phyloP scores from a whole-genome alignment of 2,888 invertebrate genomes.

The Trachelus iudaicus region DNA sequence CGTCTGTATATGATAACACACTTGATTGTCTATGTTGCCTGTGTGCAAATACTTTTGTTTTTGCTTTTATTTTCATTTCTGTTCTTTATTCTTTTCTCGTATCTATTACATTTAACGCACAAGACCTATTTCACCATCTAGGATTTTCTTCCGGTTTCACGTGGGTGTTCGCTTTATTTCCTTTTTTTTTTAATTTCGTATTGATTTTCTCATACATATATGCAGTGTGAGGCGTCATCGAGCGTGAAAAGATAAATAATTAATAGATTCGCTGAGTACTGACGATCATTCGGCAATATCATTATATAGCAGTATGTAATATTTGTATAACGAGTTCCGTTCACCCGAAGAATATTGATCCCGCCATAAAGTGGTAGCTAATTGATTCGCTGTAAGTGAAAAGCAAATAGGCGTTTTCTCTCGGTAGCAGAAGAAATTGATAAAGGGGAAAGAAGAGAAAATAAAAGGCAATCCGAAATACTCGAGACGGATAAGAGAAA shows the following conservation, averaged over 20 bases:
- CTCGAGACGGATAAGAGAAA: neutral
- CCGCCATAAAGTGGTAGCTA: neutral
- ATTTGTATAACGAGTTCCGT: neutral
- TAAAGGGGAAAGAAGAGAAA: neutral
- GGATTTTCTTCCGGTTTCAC: neutral
- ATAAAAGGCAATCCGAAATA: neutral
- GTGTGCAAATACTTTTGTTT: neutral
- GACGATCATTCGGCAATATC: neutral
- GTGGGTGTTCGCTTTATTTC: neutral
- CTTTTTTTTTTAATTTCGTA: neutral
- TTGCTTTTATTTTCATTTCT: neutral
- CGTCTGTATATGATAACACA: neutral
- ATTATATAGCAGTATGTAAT: neutral
- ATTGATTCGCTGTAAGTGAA: neutral
- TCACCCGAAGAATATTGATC: neutral
- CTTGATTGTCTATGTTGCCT: neutral
- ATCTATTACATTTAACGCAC: neutral
- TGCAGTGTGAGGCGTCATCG: neutral
- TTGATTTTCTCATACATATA: neutral
- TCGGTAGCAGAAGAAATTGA: neutral
- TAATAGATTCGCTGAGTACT: neutral
- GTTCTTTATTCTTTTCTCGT: neutral
- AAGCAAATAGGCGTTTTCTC: neutral
- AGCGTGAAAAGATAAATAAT: neutral
- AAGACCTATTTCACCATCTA: neutral